A percentile compares a stretch with the other conserved stretches of the same genome.
Evolutionary conservation across 2,113 vertebrate genomes (phyloP).

Genomic region (Mionectes macconnelli): DNA sequence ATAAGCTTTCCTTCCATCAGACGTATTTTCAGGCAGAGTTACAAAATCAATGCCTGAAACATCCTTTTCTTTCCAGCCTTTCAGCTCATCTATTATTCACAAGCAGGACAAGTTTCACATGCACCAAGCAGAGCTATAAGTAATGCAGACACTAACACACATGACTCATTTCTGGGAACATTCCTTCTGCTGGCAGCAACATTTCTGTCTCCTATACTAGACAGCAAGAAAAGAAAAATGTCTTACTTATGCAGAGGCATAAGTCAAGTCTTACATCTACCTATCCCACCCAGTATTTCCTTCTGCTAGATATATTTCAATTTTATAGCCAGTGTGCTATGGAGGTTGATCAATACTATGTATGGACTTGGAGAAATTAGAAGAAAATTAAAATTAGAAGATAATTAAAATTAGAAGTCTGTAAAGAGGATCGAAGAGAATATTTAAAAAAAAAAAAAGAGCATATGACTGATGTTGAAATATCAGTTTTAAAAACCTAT

Average conservation of each 20-base stretch:
- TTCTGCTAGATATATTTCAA: background rate
- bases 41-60: background rate
- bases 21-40: background rate
- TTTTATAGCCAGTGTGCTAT: background rate
- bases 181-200: background rate
- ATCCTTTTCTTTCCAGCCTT: background rate
- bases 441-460: background rate
- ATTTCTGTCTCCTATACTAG: background rate
- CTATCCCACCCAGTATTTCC: background rate
- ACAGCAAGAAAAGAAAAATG: background rate
- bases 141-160: background rate
- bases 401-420: background rate
- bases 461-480: background rate
- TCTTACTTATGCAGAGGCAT: background rate
- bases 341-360: background rate
- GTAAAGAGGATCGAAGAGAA: background rate
- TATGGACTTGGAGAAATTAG: background rate
- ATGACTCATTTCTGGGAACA: background rate
- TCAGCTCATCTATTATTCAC: background rate
- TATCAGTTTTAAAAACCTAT: background rate
- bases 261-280: background rate
- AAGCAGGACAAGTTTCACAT: background rate
- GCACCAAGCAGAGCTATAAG: background rate
- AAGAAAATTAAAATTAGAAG: background rate
- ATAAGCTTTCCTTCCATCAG: background rate